Base-by-base conservation (phyloP, 2,113 vertebrate genomes). In the Garra rufa region DNA sequence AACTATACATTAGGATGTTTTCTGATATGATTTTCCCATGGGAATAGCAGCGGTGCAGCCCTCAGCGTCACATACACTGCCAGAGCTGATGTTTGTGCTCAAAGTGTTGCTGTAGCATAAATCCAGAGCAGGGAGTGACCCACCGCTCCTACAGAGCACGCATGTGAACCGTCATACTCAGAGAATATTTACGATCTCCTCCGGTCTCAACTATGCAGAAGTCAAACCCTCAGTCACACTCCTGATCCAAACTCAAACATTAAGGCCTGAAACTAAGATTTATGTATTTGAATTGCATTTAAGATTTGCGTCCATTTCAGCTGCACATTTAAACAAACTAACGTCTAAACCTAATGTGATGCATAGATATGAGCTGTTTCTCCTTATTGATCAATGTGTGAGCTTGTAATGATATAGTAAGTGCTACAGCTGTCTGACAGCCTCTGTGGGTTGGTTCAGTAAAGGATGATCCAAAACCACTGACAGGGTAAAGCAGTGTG, bases 11-110 rank as follows among this genome's bases (percentile, higher is more conserved):
- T 41, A 13, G 26, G 44, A 76, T 43, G 44, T 41, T 55, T 17
- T 24, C 21, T 26, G 82, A 50, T 70, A 13, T 8, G 26, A 76
- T 26, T 77, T 69, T 84, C 83, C 75, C 83, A 84, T 21, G 30
- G 61, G 83, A 77, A 77, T 69, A 44, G 9, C 43, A 75, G 48
- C 30, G 19, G 19, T 38, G 63, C 65, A 38, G 19, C 6, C 59
- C 61, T 67, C 14, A 14, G 52, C n/a, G 6, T 61, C 41, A n/a
- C 50, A 57, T n/a, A 69, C 30, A 67, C 63, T 1, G 3, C 17
- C 74, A 57, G 74, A 57, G 19, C 76, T 44, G 11, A 61, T 78
- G 30, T 76, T 24, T 57, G 2, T 26, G 24, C n/a, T 57, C 30
- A 19, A 28, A 65, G 46, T 50, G 74, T 76, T 76, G 17, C 46